phyloP scores from a whole-genome alignment of 2,888 invertebrate genomes.

The Caenorhabditis sp. region DNA sequence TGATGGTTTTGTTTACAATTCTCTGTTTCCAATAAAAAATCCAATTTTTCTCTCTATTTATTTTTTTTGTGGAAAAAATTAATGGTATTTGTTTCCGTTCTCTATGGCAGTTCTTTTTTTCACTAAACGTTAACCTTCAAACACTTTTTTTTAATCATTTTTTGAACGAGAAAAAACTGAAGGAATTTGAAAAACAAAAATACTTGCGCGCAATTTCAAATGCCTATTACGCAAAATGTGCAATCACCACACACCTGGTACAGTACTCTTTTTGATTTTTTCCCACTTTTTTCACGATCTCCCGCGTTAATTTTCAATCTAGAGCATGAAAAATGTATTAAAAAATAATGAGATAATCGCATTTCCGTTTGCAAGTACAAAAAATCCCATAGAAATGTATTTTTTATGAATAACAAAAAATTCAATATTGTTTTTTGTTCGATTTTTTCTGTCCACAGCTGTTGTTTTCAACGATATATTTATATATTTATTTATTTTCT shows the following conservation, averaged over 20 bases:
- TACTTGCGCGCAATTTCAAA: background rate
- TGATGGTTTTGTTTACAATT: too few relatives aligned
- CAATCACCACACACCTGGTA: background rate
- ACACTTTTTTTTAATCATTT: background rate
- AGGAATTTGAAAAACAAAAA: background rate
- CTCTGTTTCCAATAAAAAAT: background rate
- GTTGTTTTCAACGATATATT: background rate
- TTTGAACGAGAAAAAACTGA: background rate
- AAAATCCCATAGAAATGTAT: background rate
- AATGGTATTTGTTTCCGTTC: background rate
- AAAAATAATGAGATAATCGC: background rate
- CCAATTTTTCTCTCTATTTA: constrained; percentile 1
- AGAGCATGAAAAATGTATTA: too few relatives aligned
- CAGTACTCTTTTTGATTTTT: background rate
- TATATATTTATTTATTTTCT: background rate
- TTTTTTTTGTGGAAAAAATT: background rate
- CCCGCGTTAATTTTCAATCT: too few relatives aligned
- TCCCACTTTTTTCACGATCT: background rate
- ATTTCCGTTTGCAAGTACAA: background rate
- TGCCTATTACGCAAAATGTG: background rate
- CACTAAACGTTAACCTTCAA: background rate
- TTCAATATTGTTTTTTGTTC: background rate
- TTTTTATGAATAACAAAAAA: too few relatives aligned
- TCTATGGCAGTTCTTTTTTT: background rate
- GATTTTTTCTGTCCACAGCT: background rate